A percentile compares a stretch with the other conserved stretches of the same genome.
Conservation (phyloP, 2,888 invertebrate genomes). For the Stenolophus ochropezus region DNA sequence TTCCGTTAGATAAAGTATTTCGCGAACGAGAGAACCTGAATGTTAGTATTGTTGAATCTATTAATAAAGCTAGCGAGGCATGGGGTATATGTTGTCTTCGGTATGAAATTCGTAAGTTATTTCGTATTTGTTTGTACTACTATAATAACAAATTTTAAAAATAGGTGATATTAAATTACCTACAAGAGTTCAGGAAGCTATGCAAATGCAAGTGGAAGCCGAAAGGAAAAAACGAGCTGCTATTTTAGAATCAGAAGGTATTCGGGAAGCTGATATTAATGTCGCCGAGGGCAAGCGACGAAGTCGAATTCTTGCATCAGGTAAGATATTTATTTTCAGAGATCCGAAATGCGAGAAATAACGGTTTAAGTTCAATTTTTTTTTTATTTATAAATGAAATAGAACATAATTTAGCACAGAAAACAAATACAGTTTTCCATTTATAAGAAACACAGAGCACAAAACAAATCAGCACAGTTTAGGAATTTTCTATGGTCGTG, state of each 20-base stretch:
- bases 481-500: no score
- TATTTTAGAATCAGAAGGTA: constrained; percentile 97
- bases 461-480: no score
- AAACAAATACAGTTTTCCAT: no score
- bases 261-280: constrained; percentile 94
- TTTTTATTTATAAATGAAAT: no score
- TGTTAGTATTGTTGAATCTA: constrained; percentile 94
- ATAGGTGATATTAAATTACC: constrained; percentile 93
- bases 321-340: constrained; percentile 70
- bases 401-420: no score
- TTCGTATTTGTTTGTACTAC: no score
- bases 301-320: constrained; percentile 92
- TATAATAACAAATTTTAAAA: not conserved
- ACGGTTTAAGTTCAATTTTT: no score
- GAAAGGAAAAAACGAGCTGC: constrained; percentile 97
- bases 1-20: constrained; percentile 96
- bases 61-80: constrained; percentile 98
- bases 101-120: constrained; percentile 90
- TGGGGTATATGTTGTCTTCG: constrained; percentile 98
- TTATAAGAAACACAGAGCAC: no score
- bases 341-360: no score
- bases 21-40: constrained; percentile 97
- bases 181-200: constrained; percentile 95
- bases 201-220: constrained; percentile 99
- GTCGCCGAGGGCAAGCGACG: constrained; percentile 97